Percentiles rank a stretch among this genome's conserved stretches.
These are phyloP conservation scores for Gymnorhina tibicen DNA, from an alignment of 2,113 vertebrate genomes.

Conservation along the genomic window DNA sequence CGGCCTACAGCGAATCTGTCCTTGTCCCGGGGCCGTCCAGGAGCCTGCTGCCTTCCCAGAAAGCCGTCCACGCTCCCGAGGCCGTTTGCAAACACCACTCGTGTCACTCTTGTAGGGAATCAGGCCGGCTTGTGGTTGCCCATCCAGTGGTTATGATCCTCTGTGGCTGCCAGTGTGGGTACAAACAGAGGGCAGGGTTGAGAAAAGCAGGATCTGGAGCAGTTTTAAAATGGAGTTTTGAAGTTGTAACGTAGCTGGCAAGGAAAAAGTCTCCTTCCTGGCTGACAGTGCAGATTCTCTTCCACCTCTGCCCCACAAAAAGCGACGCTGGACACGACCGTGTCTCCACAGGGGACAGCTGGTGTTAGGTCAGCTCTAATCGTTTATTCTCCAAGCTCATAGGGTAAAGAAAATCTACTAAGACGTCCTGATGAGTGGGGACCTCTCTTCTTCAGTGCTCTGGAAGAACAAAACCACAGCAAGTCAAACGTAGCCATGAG, in stretches of 20 bases:
- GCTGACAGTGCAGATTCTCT: neutral
- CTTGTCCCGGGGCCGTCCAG: neutral
- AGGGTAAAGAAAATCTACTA: conserved; percentile 19
- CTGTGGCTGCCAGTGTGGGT: neutral
- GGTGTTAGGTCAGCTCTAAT: conserved; percentile 15
- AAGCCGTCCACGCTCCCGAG: neutral
- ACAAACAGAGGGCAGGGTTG: neutral
- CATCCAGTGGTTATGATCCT: neutral
- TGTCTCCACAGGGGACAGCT: neutral
- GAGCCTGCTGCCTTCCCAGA: neutral
- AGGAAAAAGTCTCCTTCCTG: neutral
- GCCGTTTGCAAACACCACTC: neutral
- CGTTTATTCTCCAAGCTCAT: conserved; percentile 11
- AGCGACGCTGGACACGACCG: neutral
- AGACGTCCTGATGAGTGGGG: conserved; percentile 71
- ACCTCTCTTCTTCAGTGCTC: conserved; percentile 73
- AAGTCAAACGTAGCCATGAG: neutral
- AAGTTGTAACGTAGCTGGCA: neutral
- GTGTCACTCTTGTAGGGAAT: neutral
- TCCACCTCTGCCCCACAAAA: neutral
- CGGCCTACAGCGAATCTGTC: neutral
- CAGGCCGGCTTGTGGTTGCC: neutral
- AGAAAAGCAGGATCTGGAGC: conserved; percentile 20
- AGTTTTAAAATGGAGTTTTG: neutral
- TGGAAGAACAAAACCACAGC: conserved; percentile 11